Percentiles rank a stretch among this genome's conserved stretches.
Conservation (phyloP, 2,113 vertebrate genomes). For the Oncorhynchus clarkii region DNA sequence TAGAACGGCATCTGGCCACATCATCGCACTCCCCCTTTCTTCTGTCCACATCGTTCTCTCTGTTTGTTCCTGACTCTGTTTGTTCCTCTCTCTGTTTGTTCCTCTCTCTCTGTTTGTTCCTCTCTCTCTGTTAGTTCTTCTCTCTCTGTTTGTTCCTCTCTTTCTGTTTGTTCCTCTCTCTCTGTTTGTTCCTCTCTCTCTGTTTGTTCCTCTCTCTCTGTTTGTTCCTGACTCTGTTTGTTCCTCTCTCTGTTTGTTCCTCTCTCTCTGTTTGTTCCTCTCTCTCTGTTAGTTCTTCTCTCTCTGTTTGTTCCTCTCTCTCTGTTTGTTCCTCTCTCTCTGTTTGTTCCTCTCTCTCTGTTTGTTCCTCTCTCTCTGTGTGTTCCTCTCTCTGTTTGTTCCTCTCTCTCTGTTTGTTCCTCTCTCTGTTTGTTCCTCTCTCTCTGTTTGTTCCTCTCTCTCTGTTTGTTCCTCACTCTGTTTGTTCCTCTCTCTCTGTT, state of each 20-base stretch:
- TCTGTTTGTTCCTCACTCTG: neutral
- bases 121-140: too few species aligned
- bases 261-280: neutral
- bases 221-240: conserved; percentile 8
- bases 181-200: conserved; percentile 25
- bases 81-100: too few species aligned
- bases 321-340: conserved; percentile 25
- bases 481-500: conserved; percentile 25
- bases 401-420: conserved; percentile 25
- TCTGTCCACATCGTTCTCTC: too few species aligned
- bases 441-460: conserved; percentile 13
- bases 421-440: conserved; percentile 1
- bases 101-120: too few species aligned
- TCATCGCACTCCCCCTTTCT: too few species aligned
- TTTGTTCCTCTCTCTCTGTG: too few species aligned
- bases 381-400: too few species aligned
- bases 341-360: neutral
- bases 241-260: neutral
- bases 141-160: too few species aligned
- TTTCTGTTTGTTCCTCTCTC: neutral
- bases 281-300: neutral
- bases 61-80: too few species aligned
- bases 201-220: neutral
- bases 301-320: conserved; percentile 16
- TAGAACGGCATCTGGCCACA: neutral